Evolutionary conservation across 2,113 vertebrate species (phyloP).

Genomic region (Piaya cayana): DNA sequence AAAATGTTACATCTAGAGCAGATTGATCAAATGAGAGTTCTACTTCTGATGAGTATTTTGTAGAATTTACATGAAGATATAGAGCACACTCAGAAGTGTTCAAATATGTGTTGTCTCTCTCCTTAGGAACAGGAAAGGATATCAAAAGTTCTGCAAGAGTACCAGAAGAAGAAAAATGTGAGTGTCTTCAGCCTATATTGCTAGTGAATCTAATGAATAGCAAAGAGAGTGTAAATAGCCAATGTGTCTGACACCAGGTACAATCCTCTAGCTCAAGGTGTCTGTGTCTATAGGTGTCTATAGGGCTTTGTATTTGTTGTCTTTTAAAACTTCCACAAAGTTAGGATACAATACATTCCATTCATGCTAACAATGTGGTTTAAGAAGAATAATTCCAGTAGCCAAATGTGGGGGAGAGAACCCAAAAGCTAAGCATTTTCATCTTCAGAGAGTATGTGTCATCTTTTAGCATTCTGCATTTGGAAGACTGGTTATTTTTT

Average conservation of each 20-base stretch:
- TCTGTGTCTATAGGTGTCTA: neutral
- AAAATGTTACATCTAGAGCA: neutral
- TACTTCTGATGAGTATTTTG: neutral
- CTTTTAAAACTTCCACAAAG: neutral
- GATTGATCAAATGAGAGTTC: neutral
- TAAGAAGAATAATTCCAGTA: neutral
- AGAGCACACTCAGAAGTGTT: neutral
- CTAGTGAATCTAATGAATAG: neutral
- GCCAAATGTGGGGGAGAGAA: neutral
- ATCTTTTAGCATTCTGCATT: neutral
- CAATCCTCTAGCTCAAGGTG: neutral
- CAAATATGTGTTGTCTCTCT: constrained; percentile 15
- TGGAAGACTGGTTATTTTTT: neutral
- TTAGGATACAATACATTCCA: neutral
- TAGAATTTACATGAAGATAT: neutral
- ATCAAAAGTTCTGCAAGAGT: constrained; percentile 84
- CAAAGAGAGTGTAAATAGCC: neutral
- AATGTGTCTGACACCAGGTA: neutral
- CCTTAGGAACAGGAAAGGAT: constrained; percentile 90
- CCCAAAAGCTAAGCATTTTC: neutral
- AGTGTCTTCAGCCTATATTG: constrained; percentile 69
- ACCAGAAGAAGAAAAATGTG: constrained; percentile 89
- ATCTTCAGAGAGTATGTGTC: neutral
- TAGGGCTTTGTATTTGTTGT: neutral
- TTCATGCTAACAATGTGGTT: neutral